A percentile compares a stretch with the other conserved stretches of the same genome.
Conservation (phyloP, 1,140 invertebrate genomes). For the Hydropsyche tenuis region DNA sequence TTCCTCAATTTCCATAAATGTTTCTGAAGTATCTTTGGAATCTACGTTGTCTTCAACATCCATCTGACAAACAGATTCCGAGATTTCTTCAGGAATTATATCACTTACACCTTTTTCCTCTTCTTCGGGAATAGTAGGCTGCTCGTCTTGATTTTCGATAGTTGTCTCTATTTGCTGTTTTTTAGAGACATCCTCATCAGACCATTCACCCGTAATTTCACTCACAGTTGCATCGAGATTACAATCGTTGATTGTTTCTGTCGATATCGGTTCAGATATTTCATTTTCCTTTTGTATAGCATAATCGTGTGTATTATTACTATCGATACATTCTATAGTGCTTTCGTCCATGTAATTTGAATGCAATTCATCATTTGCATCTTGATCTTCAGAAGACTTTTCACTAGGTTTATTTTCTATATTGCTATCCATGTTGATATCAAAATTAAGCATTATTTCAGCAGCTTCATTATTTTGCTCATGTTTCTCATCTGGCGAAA, state of each 20-base stretch:
- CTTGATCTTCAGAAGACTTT: background rate
- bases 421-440: constrained; percentile 24
- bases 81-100: background rate
- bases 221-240: constrained; percentile 26
- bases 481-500: background rate
- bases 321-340: constrained; percentile 24
- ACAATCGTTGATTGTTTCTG: background rate
- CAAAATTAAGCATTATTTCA: constrained; percentile 26
- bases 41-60: background rate
- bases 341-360: background rate
- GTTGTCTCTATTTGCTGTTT: constrained; percentile 19
- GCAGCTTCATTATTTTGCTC: background rate
- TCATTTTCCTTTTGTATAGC: constrained; percentile 4
- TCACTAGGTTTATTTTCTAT: background rate
- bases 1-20: constrained; percentile 55
- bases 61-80: background rate
- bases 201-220: constrained; percentile 58
- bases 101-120: background rate
- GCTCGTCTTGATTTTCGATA: background rate
- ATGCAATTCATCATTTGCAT: background rate
- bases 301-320: constrained; percentile 29
- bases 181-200: constrained; percentile 57
- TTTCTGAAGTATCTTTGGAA: constrained; percentile 28
- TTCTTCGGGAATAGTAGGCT: background rate
- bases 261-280: background rate